Evolutionary conservation across 2,113 vertebrate species (phyloP), one percentile per base, ranked within the genome.

Genomic region (Pachypanchax playfairii): DNA sequence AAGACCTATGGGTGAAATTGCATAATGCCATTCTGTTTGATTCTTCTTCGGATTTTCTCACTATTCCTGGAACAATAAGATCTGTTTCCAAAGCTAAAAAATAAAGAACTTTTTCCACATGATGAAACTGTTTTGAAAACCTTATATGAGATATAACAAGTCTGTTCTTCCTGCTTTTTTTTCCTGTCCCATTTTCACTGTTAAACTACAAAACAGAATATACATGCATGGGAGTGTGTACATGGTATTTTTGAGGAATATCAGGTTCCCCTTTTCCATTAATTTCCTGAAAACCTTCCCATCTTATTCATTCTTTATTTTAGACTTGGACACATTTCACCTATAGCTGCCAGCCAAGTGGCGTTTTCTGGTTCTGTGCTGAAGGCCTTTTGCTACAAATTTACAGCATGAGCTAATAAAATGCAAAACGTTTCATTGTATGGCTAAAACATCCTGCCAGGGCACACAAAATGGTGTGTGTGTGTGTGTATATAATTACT

Each of bases 251-350:
- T 41, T 73, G 69, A 82, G 73, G 79, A 51, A 62, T 47, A 61
- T 69, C 35, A 65, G 66, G 28, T 73, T 52, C 22, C 21, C 21
- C n/a, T 57, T 69, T 36, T 62, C 22, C 1, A 67, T 82, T 73
- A 43, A 75, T 83, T 72, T 53, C 52, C 22, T 75, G 35, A 74
- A 62, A 44, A 64, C 48, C 48, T 49, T 85, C 54, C 73, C 68
- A 39, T 65, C 51, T 71, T 53, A 35, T 66, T 81, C 87, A 60
- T 78, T 66, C 71, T 77, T 82, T 68, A 73, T 36, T 75, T 48
- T 57, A 62, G 51, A 55, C 66, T 31, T 69, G 59, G 65, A 58
- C 62, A 55, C 22, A 51, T 78, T 79, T 68, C 65, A 60, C 47
- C 54, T 58, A 8, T 49, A 69, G 58, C 70, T 79, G 25, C 44